phyloP scores from a whole-genome alignment of 2,888 invertebrate species.

The Nysson spinosus region DNA sequence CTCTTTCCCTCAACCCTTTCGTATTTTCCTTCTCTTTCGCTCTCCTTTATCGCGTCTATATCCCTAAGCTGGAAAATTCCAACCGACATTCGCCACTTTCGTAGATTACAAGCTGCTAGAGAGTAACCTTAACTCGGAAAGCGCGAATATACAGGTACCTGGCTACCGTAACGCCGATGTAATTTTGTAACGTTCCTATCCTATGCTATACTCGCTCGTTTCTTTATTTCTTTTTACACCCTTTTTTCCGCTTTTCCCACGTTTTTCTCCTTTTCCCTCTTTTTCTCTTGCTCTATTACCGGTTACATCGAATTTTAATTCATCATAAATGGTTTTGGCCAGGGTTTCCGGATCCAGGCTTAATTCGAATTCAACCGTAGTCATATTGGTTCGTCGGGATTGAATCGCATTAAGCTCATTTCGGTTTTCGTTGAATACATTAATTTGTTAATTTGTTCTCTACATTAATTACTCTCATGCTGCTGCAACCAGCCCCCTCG shows the following conservation, averaged over 20 bases:
- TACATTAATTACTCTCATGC: conserved; percentile 36
- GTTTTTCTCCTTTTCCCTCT: background rate
- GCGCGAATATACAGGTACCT: conserved; percentile 36
- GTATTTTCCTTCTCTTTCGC: conserved; percentile 3
- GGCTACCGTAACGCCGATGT: too few species aligned
- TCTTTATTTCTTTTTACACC: background rate
- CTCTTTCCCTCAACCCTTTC: conserved; percentile 4
- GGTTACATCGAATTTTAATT: conserved; percentile 1
- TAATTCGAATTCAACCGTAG: conserved; percentile 37
- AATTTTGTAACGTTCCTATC: conserved; percentile 35
- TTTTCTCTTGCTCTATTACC: background rate
- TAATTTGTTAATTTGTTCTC: conserved; percentile 27
- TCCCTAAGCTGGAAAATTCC: conserved; percentile 40
- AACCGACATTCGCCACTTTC: conserved; percentile 42
- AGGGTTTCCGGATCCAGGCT: conserved; percentile 1
- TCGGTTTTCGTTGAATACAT: conserved; percentile 34
- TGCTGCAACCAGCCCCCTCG: too few species aligned
- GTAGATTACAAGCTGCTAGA: too few species aligned
- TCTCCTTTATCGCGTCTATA: background rate
- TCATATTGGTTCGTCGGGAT: conserved; percentile 25
- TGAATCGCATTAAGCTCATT: conserved; percentile 32
- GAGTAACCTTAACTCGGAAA: conserved; percentile 37
- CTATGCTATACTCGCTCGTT: background rate
- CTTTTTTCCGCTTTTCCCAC: background rate
- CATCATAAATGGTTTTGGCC: conserved; percentile 11